Conservation (phyloP, 2,113 vertebrate species). For the Phylloscopus whistleri region DNA sequence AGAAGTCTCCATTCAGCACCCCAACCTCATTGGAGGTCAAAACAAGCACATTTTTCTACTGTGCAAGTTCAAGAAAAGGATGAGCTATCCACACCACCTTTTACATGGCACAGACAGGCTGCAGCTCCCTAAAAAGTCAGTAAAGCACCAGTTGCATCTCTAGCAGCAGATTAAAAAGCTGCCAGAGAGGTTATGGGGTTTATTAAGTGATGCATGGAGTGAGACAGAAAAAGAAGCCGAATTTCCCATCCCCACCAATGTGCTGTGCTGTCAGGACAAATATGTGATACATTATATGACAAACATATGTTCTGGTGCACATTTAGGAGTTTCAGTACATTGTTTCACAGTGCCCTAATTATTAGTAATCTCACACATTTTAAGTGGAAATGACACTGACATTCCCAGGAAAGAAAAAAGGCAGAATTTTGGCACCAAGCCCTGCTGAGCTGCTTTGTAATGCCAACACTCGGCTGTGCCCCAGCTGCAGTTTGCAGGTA, state of each 20-base stretch:
- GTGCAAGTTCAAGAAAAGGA: not conserved
- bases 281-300: not conserved
- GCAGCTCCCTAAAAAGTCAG: not conserved
- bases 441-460: not conserved
- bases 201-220: not conserved
- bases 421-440: not conserved
- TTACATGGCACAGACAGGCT: not conserved
- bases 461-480: not conserved
- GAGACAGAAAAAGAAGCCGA: not conserved
- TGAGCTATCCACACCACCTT: not conserved
- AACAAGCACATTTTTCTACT: not conserved
- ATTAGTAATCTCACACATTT: not conserved
- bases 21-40: rapidly evolving
- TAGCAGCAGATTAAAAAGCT: not conserved
- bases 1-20: not conserved
- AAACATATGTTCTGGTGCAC: not conserved
- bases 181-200: not conserved
- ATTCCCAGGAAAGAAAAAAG: not conserved
- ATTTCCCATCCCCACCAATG: not conserved
- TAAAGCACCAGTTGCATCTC: not conserved
- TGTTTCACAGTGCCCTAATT: not conserved
- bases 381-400: not conserved
- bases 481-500: not conserved
- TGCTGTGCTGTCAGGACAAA: not conserved
- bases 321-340: not conserved